These are phyloP conservation scores for Coluber constrictor DNA, from an alignment of 2,797 vertebrate species.

Conservation along the genomic window DNA sequence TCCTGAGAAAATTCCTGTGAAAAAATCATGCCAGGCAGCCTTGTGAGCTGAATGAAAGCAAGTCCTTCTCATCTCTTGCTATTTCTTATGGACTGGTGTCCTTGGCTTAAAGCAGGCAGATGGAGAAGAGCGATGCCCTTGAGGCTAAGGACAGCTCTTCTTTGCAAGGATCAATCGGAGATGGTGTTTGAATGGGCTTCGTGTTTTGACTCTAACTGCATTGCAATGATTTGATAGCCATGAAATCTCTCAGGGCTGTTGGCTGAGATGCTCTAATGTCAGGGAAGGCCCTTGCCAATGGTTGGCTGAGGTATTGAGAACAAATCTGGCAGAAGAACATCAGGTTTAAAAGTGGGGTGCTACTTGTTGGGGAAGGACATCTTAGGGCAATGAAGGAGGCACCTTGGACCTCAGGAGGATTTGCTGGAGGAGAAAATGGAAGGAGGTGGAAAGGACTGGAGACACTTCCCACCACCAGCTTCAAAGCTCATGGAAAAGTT, in stretches of 20 bases:
- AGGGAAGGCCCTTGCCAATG: neutral
- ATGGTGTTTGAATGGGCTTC: neutral
- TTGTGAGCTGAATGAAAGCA: neutral
- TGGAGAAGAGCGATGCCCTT: neutral
- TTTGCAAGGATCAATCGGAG: too few species aligned
- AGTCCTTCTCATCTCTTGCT: neutral
- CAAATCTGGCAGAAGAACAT: neutral
- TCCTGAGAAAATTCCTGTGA: neutral
- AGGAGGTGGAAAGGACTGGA: neutral
- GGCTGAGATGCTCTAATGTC: neutral
- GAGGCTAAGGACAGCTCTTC: too few species aligned
- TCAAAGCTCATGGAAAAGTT: neutral
- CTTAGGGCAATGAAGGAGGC: neutral
- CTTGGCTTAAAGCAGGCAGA: neutral
- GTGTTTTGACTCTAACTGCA: neutral
- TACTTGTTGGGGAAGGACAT: neutral
- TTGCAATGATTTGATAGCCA: neutral
- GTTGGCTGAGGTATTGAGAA: neutral
- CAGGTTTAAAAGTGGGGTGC: neutral
- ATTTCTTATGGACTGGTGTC: neutral
- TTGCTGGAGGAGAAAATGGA: neutral
- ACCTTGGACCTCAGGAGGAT: neutral
- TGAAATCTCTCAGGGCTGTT: neutral
- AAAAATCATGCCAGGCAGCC: neutral
- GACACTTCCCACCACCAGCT: neutral